phyloP scores from a whole-genome alignment of 2,113 vertebrate species.

The Pionites leucogaster region DNA sequence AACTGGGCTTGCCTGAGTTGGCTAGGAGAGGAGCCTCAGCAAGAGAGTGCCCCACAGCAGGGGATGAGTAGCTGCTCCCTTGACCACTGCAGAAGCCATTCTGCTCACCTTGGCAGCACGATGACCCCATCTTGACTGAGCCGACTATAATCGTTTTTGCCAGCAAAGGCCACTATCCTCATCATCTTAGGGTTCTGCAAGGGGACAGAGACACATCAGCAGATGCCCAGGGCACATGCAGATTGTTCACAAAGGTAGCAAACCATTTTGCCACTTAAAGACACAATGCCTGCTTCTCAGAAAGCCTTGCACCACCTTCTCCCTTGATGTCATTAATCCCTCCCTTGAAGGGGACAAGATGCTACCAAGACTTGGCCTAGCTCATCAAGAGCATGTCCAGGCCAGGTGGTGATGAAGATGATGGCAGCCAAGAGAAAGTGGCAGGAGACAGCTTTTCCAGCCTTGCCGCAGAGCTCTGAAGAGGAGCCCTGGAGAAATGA shows the following conservation, averaged over 20 bases:
- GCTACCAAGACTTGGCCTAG: neutral
- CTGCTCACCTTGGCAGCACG: neutral
- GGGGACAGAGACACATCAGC: neutral
- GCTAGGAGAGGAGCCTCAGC: neutral
- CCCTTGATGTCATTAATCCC: too few species aligned
- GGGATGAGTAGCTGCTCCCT: neutral
- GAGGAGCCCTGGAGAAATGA: neutral
- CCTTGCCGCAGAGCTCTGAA: neutral
- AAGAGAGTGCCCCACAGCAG: neutral
- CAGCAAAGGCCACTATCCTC: neutral
- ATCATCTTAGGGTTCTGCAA: neutral
- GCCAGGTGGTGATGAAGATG: neutral
- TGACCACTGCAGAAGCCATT: neutral
- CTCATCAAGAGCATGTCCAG: neutral
- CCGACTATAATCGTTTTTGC: neutral
- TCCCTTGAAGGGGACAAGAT: neutral
- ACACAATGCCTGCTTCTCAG: neutral
- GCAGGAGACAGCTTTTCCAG: neutral
- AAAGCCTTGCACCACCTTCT: neutral
- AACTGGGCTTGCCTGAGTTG: neutral
- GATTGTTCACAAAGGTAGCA: neutral
- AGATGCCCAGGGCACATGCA: neutral
- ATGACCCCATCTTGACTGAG: neutral
- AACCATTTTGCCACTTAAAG: neutral
- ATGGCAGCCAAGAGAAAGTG: neutral